Conservation (phyloP, 1,140 invertebrate species). For the Phymastichus coffea region DNA sequence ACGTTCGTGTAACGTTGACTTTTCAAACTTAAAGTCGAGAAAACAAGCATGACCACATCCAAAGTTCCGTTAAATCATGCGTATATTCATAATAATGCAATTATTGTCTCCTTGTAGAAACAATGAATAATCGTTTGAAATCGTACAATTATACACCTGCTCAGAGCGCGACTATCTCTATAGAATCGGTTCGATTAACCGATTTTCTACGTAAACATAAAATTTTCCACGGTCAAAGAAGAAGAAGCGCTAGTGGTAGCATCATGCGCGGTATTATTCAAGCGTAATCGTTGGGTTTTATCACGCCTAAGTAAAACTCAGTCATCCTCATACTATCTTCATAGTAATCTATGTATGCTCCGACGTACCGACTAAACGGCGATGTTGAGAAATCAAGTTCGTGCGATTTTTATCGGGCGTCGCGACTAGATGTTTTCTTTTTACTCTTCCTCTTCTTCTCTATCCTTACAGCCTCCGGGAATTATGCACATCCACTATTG, state of each 20-base stretch:
- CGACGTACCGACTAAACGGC: neutral
- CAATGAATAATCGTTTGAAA: neutral
- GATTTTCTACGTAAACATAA: conserved; percentile 11
- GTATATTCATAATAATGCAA: too few species aligned
- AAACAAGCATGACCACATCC: too few species aligned
- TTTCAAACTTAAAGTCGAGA: too few species aligned
- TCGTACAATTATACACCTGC: neutral
- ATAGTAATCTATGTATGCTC: conserved; percentile 11
- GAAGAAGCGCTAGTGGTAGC: neutral
- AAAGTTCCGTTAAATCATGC: too few species aligned
- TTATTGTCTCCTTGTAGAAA: too few species aligned
- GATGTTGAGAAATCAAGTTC: neutral
- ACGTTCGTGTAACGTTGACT: too few species aligned
- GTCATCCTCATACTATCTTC: conserved; percentile 11
- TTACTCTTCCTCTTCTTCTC: neutral
- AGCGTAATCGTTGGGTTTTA: conserved; percentile 1
- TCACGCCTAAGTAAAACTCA: conserved; percentile 7
- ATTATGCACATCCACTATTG: neutral
- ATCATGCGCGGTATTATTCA: conserved; percentile 18
- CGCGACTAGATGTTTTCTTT: neutral
- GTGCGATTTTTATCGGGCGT: conserved; percentile 19
- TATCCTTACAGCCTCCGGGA: conserved; percentile 8
- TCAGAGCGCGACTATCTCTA: neutral
- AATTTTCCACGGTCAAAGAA: conserved; percentile 9
- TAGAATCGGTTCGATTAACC: neutral